phyloP scores from a whole-genome alignment of 1,140 invertebrate genomes.

The Probaryconus sp. region DNA sequence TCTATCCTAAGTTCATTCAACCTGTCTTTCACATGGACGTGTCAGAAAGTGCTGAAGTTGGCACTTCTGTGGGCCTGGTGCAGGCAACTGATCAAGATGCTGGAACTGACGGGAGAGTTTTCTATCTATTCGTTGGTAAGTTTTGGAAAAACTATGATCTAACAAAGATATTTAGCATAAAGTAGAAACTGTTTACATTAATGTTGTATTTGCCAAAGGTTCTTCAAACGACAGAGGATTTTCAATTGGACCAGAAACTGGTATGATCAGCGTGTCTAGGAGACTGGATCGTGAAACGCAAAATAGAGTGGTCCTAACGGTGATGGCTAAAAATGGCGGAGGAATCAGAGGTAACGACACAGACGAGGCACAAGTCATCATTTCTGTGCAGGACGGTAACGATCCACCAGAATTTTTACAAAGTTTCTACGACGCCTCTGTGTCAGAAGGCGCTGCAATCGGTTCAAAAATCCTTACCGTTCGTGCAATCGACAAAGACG shows the following conservation, averaged over 20 bases:
- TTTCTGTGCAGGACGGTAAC: constrained; percentile 96
- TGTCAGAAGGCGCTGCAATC: constrained; percentile 86
- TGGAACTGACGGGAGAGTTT: constrained; percentile 94
- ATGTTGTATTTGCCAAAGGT: too few relatives aligned
- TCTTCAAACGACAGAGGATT: constrained; percentile 96
- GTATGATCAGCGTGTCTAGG: constrained; percentile 89
- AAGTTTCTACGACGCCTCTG: constrained; percentile 84
- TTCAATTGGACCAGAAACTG: constrained; percentile 89
- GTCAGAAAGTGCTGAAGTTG: constrained; percentile 93
- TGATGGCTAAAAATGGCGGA: constrained; percentile 96
- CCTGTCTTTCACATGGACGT: constrained; percentile 95
- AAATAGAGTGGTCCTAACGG: constrained; percentile 91
- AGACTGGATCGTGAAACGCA: constrained; percentile 94
- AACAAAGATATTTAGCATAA: too few relatives aligned
- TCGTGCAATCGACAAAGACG: constrained; percentile 93
- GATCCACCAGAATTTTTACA: constrained; percentile 95
- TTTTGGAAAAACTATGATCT: too few relatives aligned
- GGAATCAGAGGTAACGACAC: constrained; percentile 96
- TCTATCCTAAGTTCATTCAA: constrained; percentile 93
- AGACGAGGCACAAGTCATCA: constrained; percentile 94
- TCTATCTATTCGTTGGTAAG: constrained; percentile 90
- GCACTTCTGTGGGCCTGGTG: constrained; percentile 90
- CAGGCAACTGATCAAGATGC: constrained; percentile 94
- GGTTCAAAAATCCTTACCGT: constrained; percentile 89
- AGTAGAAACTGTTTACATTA: too few relatives aligned